Percentiles rank a stretch among this genome's conserved stretches.
phyloP scores from a whole-genome alignment of 2,113 vertebrate genomes.

The Zosterops japonicus region DNA sequence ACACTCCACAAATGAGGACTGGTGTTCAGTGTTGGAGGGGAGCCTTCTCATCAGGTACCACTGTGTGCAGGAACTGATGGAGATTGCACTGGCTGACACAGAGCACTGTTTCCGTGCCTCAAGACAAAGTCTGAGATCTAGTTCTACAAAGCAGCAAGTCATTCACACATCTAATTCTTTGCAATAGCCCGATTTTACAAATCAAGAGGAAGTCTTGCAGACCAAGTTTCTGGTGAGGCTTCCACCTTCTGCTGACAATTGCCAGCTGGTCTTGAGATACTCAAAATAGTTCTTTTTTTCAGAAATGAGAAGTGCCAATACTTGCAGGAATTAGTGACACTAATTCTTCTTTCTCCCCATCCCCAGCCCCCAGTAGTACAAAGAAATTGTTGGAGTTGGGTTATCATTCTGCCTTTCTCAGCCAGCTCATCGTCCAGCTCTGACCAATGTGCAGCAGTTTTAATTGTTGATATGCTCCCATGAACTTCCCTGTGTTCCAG shows the following conservation, averaged over 20 bases:
- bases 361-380: background rate
- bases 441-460: background rate
- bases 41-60: background rate
- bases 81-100: background rate
- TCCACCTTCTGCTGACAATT: constrained; percentile 10
- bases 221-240: constrained; percentile 34
- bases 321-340: background rate
- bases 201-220: constrained; percentile 46
- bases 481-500: background rate
- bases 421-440: background rate
- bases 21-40: background rate
- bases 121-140: background rate
- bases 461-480: background rate
- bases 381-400: background rate
- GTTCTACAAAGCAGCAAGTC: background rate
- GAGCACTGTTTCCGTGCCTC: background rate
- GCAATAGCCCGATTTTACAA: background rate
- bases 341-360: background rate
- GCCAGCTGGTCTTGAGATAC: background rate
- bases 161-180: background rate
- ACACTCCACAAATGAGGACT: background rate
- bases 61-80: background rate
- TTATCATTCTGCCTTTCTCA: background rate
- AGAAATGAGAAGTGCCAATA: constrained; percentile 32
- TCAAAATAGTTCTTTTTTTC: background rate